Percentiles rank a stretch among this genome's conserved stretches.
Evolutionary conservation across 2,113 vertebrate genomes (phyloP).

Genomic region (Leptobrachium ailaonicum): DNA sequence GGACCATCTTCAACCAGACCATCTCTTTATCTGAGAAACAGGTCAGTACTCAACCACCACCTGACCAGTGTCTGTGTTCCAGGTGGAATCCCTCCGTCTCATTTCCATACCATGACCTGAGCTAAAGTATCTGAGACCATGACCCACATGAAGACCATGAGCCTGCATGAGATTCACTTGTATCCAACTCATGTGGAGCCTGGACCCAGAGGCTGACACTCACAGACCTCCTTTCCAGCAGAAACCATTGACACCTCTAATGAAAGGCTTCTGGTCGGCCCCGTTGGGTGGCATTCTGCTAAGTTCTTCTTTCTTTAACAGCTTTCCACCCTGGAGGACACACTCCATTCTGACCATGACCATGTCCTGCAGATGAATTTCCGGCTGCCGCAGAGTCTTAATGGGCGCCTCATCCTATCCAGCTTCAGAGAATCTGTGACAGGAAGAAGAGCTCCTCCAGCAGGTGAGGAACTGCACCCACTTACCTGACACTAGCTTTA

Average conservation of each 20-base stretch:
- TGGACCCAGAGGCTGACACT: no score
- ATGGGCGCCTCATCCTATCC: conserved; percentile 29
- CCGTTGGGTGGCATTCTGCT: background rate
- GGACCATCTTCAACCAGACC: conserved; percentile 84
- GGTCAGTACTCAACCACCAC: conserved; percentile 53
- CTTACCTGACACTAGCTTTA: no score
- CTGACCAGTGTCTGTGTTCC: no score
- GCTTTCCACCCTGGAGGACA: conserved; percentile 39
- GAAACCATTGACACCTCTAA: background rate
- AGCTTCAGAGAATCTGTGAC: conserved; percentile 52
- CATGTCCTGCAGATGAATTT: conserved; percentile 55
- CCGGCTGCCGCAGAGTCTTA: conserved; percentile 39
- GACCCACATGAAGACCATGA: no score
- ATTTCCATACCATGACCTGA: no score
- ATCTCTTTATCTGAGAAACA: conserved; percentile 71
- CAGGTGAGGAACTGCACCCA: conserved; percentile 45
- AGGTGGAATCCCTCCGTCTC: no score
- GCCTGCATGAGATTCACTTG: no score
- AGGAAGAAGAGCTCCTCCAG: background rate
- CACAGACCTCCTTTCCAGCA: conserved; percentile 9
- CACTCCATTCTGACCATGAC: fast-evolving
- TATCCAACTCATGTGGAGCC: no score
- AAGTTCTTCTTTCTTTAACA: conserved; percentile 34
- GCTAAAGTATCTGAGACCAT: no score
- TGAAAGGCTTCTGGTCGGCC: background rate